Evolutionary conservation across 2,797 vertebrate genomes (phyloP).

Genomic region (Tokudaia muenninki): DNA sequence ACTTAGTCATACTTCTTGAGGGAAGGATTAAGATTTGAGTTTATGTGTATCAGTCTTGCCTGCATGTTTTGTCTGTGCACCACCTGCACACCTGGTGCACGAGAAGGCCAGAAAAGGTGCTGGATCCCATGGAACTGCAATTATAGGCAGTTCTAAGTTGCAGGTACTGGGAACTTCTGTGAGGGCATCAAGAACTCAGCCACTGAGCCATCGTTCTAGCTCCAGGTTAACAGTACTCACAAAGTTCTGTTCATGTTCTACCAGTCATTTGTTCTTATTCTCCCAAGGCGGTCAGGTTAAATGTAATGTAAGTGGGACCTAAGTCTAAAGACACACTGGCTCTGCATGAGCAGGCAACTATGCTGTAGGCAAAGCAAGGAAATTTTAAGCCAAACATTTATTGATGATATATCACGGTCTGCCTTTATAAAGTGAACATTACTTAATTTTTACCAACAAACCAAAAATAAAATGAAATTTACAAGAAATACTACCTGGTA

Average conservation of each 20-base stretch:
- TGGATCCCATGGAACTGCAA: background rate
- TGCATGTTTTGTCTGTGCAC: background rate
- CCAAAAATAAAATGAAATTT: conserved; percentile 51
- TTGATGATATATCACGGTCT: background rate
- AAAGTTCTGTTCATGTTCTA: background rate
- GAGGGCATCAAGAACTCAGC: background rate
- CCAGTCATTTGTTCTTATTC: background rate
- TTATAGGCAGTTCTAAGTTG: background rate
- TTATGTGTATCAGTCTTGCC: background rate
- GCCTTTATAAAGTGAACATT: background rate
- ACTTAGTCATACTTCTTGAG: background rate
- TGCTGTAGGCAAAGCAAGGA: conserved; percentile 32
- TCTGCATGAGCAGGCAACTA: background rate
- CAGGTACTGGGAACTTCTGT: background rate
- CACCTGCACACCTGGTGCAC: background rate
- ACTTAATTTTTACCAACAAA: conserved; percentile 37
- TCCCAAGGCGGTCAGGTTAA: background rate
- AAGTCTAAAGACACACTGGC: conserved; percentile 15
- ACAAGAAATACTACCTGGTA: background rate
- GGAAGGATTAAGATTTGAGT: background rate
- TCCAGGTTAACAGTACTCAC: background rate
- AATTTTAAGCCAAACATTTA: background rate
- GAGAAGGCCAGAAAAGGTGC: background rate
- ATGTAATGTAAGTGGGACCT: background rate
- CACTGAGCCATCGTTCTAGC: background rate